Percentiles rank a stretch among this genome's conserved stretches.
Conservation (phyloP, 2,888 invertebrate species). For the Tillus elongatus region DNA sequence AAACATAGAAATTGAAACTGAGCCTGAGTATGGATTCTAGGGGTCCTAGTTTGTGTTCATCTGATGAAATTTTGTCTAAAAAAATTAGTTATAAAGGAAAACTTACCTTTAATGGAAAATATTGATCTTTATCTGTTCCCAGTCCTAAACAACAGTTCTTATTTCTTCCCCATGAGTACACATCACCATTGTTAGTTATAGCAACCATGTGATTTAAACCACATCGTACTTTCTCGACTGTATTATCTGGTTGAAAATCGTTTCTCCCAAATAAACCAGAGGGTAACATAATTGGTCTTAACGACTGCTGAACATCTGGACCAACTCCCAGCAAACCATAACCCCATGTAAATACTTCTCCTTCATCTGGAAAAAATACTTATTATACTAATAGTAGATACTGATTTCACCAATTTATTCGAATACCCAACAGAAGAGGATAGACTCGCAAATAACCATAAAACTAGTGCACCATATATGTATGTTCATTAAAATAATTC, state of each 20-base stretch:
- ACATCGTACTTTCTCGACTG: constrained; percentile 57
- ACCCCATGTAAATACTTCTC: constrained; percentile 88
- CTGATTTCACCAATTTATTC: no score
- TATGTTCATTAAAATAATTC: no score
- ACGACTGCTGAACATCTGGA: constrained; percentile 59
- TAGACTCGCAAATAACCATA: no score
- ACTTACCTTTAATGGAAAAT: constrained; percentile 71
- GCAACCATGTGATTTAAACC: constrained; percentile 75
- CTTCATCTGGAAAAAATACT: constrained; percentile 51
- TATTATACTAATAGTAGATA: no score
- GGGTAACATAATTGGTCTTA: constrained; percentile 65
- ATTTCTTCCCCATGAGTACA: constrained; percentile 91
- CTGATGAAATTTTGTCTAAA: no score
- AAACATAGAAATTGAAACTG: no score
- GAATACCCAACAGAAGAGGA: no score
- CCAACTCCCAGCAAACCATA: constrained; percentile 87
- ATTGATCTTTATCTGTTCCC: constrained; percentile 71
- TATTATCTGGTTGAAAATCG: constrained; percentile 63
- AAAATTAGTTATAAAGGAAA: no score
- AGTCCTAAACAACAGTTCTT: constrained; percentile 75
- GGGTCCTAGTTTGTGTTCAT: no score
- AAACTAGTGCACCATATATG: no score
- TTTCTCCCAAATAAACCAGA: constrained; percentile 76
- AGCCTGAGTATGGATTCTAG: no score
- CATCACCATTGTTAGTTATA: constrained; percentile 69